Conservation (phyloP, 2,888 invertebrate species). For the Agrotis clavis region DNA sequence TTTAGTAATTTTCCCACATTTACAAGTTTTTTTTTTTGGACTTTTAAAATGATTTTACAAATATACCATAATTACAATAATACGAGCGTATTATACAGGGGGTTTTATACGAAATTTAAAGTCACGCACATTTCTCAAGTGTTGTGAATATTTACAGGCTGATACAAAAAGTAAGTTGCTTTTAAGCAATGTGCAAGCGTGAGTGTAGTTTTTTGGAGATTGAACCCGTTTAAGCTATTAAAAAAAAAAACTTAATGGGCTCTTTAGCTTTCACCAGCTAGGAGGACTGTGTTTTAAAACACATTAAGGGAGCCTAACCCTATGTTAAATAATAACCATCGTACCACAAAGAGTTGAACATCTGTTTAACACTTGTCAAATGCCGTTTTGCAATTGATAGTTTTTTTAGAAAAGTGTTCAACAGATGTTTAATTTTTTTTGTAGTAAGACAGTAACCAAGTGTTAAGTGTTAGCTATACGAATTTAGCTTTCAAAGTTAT, state of each 20-base stretch:
- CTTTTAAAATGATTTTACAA: conserved; percentile 57
- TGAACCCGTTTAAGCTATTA: conserved; percentile 46
- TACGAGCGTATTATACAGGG: conserved; percentile 46
- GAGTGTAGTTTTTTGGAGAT: conserved; percentile 3
- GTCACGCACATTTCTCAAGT: conserved; percentile 28
- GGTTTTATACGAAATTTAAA: conserved; percentile 31
- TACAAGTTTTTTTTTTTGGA: conserved; percentile 27
- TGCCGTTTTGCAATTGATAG: no score
- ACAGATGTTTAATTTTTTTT: no score
- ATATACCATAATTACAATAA: conserved; percentile 44
- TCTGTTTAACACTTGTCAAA: no score
- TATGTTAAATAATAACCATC: conserved; percentile 55
- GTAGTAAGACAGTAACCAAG: no score
- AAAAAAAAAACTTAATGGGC: not conserved
- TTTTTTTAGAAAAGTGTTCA: no score
- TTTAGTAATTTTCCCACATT: not conserved
- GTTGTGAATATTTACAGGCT: conserved; percentile 24
- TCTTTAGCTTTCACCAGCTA: conserved; percentile 28
- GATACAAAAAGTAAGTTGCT: conserved; percentile 22
- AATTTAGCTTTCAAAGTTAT: conserved; percentile 59
- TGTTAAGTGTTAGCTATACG: conserved; percentile 59
- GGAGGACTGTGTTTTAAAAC: conserved; percentile 47
- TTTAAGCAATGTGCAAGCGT: conserved; percentile 15
- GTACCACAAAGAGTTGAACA: no score
- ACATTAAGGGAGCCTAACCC: conserved; percentile 48